Percentiles rank a stretch among this genome's conserved stretches.
phyloP scores from a whole-genome alignment of 2,797 vertebrate species.

The Silurus lanzhouensis region DNA sequence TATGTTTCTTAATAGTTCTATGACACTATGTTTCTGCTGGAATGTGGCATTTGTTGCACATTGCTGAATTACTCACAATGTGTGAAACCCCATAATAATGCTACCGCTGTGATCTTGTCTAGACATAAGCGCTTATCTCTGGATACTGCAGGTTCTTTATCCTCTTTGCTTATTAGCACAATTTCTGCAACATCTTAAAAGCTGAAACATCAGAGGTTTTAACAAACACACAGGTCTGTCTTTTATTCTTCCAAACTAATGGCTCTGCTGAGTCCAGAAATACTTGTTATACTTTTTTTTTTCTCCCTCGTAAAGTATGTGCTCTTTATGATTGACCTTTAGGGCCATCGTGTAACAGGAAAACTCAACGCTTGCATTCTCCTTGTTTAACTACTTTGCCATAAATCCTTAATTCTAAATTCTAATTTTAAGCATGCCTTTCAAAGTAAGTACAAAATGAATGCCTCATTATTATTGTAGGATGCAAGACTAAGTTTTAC shows the following conservation, averaged over 20 bases:
- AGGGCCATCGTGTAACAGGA: background rate
- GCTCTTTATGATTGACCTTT: background rate
- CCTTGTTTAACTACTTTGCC: background rate
- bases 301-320: background rate
- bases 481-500: background rate
- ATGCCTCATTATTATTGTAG: background rate
- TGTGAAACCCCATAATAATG: conserved; percentile 19
- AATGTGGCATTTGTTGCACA: conserved; percentile 46
- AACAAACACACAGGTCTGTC: background rate
- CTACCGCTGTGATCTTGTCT: conserved; percentile 28
- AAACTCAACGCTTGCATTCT: background rate
- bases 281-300: background rate
- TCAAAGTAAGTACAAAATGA: background rate
- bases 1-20: background rate
- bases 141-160: background rate
- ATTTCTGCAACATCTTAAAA: background rate
- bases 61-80: conserved; percentile 31
- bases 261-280: background rate
- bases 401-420: background rate
- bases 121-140: background rate
- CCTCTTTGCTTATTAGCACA: background rate
- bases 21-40: conserved; percentile 32
- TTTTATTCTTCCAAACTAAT: background rate
- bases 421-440: background rate
- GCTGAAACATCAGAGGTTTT: background rate